A percentile compares a stretch with the other conserved stretches of the same genome.
phyloP scores from a whole-genome alignment of 2,888 invertebrate genomes.

The Trachelus stipa region DNA sequence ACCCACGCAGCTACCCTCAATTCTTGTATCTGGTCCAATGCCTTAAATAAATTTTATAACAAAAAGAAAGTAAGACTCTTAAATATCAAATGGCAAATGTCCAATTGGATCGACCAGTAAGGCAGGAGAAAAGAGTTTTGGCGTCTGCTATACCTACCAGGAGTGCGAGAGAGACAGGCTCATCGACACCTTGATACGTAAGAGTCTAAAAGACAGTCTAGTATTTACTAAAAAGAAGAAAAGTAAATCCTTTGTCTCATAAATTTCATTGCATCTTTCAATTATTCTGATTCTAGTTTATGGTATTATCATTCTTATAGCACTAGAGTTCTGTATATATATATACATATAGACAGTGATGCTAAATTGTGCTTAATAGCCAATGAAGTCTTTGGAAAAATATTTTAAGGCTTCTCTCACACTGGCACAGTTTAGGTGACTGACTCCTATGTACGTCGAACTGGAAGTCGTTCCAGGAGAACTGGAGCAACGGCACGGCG shows the following conservation, averaged over 20 bases:
- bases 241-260: background rate
- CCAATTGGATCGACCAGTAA: background rate
- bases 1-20: too few relatives aligned
- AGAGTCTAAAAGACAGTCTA: background rate
- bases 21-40: background rate
- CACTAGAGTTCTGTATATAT: background rate
- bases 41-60: background rate
- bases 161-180: background rate
- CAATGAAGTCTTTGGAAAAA: background rate
- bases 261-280: background rate
- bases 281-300: background rate
- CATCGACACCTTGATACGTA: background rate
- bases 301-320: background rate
- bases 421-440: background rate
- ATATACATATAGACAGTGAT: background rate
- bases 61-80: background rate
- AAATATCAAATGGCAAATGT: background rate
- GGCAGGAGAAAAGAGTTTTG: background rate
- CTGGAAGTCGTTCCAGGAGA: background rate
- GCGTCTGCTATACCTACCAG: background rate
- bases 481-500: background rate
- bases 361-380: background rate
- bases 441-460: background rate
- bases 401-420: background rate
- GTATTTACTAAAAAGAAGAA: background rate